phyloP scores from a whole-genome alignment of 2,888 invertebrate genomes.

The Creontiades dilutus region DNA sequence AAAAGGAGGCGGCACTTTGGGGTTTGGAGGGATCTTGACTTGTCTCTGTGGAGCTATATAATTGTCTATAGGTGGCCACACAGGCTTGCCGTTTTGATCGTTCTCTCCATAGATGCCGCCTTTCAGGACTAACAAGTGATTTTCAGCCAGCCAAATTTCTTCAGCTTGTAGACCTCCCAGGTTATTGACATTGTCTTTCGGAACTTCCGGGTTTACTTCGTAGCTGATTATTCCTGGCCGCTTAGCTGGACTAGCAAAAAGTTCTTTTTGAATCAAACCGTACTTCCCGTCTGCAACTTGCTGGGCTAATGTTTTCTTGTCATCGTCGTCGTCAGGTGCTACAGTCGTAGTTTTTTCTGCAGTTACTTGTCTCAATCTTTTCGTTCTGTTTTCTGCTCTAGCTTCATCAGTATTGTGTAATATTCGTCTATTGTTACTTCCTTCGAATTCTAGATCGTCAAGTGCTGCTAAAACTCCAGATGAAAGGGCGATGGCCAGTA shows the following conservation, averaged over 20 bases:
- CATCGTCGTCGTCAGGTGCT: conserved; percentile 82
- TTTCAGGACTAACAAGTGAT: conserved; percentile 89
- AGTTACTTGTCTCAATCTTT: conserved; percentile 51
- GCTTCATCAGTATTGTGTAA: conserved; percentile 37
- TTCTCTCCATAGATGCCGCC: conserved; percentile 83
- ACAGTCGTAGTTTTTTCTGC: conserved; percentile 22
- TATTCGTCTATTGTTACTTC: conserved; percentile 56
- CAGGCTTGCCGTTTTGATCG: conserved; percentile 74
- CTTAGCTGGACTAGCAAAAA: conserved; percentile 85
- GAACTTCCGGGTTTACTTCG: conserved; percentile 88
- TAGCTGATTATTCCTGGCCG: conserved; percentile 92
- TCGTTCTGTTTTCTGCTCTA: conserved; percentile 59
- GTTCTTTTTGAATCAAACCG: conserved; percentile 91
- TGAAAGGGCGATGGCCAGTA: conserved; percentile 40
- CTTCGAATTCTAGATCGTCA: conserved; percentile 38
- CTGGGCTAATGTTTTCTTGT: conserved; percentile 91
- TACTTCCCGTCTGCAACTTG: conserved; percentile 95
- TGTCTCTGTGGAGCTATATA: conserved; percentile 90
- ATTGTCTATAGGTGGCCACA: conserved; percentile 91
- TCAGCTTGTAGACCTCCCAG: conserved; percentile 90
- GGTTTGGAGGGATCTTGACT: conserved; percentile 90
- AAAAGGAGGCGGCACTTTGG: conserved; percentile 94
- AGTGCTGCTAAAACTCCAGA: background rate
- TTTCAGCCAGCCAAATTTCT: conserved; percentile 94
- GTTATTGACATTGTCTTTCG: conserved; percentile 88